Percentiles rank a stretch among this genome's conserved stretches.
These are phyloP conservation scores for Tipula lateralis DNA, from an alignment of 2,888 invertebrate species.

Conservation along the genomic window DNA sequence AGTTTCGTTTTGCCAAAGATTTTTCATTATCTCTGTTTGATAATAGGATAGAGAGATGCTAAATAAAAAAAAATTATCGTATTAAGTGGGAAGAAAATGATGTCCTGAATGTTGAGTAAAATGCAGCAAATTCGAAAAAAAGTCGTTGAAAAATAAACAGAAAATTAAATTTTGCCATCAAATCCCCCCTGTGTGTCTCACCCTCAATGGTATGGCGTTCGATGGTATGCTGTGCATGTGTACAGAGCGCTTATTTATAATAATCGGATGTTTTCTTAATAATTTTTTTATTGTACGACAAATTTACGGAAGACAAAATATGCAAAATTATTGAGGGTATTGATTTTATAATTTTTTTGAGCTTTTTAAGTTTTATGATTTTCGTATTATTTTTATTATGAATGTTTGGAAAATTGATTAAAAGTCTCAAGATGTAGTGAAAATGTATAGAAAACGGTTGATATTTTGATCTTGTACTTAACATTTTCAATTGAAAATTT, in stretches of 20 bases:
- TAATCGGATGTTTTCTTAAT: slow-evolving; percentile 1
- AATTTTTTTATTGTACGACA: neutral
- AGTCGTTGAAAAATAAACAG: slow-evolving; percentile 19
- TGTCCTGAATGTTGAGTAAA: slow-evolving; percentile 1
- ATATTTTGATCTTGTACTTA: neutral
- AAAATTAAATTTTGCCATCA: neutral
- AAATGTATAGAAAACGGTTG: neutral
- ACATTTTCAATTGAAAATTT: neutral
- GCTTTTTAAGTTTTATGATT: neutral
- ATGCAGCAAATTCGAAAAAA: neutral
- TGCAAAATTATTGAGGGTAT: slow-evolving; percentile 16
- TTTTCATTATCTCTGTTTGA: neutral
- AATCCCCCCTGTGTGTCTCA: neutral
- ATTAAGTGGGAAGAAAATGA: slow-evolving; percentile 5
- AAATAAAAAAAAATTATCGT: neutral
- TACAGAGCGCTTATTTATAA: neutral
- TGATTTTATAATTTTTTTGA: neutral
- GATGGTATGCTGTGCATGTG: neutral
- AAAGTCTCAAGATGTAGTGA: neutral
- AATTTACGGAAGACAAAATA: slow-evolving; percentile 15
- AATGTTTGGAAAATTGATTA: neutral
- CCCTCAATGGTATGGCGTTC: too few species aligned
- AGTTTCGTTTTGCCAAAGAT: neutral
- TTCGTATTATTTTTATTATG: neutral
- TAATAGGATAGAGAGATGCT: neutral